These are phyloP conservation scores for Aspidiotus destructor DNA, from an alignment of 2,888 invertebrate species.

Conservation along the genomic window DNA sequence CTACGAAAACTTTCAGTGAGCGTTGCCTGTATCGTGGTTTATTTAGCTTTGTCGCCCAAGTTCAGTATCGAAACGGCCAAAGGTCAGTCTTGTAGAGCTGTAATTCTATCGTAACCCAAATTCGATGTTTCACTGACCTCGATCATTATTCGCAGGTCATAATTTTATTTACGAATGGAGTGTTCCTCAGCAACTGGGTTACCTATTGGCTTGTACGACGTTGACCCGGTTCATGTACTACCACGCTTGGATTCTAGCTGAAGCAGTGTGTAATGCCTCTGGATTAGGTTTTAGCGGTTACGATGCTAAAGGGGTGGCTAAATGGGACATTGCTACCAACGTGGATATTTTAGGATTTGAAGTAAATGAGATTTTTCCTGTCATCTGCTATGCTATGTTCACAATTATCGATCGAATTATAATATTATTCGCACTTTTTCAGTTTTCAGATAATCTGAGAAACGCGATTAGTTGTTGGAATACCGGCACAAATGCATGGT, in stretches of 20 bases:
- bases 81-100: conserved; percentile 8
- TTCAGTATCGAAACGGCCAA: conserved; percentile 17
- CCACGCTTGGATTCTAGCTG: conserved; percentile 92
- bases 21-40: conserved; percentile 33
- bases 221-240: conserved; percentile 86
- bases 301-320: conserved; percentile 59
- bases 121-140: no score
- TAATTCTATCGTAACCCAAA: no score
- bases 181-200: conserved; percentile 10
- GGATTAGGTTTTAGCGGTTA: conserved; percentile 84
- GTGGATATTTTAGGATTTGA: conserved; percentile 82
- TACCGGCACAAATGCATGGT: conserved; percentile 86
- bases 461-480: conserved; percentile 89
- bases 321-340: conserved; percentile 90
- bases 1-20: conserved; percentile 32
- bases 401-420: no score
- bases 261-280: conserved; percentile 88
- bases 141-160: neutral
- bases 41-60: conserved; percentile 21
- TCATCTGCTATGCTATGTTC: no score
- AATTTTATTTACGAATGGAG: conserved; percentile 25
- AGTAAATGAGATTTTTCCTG: conserved; percentile 46
- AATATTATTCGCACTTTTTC: neutral
- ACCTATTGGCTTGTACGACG: conserved; percentile 60
- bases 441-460: conserved; percentile 55